phyloP scores from a whole-genome alignment of 2,888 invertebrate genomes.

The Julus scanicus region DNA sequence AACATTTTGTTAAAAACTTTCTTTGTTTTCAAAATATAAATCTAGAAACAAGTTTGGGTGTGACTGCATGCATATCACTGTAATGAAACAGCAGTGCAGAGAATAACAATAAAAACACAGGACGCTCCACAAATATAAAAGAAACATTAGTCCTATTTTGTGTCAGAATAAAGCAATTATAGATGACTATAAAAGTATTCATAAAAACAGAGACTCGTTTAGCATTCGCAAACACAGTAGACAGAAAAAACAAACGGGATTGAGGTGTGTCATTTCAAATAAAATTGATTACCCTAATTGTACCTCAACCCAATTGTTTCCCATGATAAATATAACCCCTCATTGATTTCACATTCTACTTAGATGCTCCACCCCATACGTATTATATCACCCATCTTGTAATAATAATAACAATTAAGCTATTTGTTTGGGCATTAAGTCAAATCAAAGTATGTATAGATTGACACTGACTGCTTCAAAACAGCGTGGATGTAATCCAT shows the following conservation, averaged over 20 bases:
- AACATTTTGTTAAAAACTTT: too few species aligned
- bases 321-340: not conserved
- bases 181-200: conserved; percentile 2
- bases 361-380: not conserved
- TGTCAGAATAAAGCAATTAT: conserved; percentile 21
- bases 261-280: not conserved
- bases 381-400: not conserved
- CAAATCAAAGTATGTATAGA: not conserved
- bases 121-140: not conserved
- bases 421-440: not conserved
- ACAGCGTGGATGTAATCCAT: too few species aligned
- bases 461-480: not conserved
- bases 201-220: not conserved
- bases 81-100: not conserved
- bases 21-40: not conserved
- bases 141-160: conserved; percentile 15
- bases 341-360: not conserved
- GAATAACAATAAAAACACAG: not conserved
- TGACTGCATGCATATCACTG: not conserved
- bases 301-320: not conserved
- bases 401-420: not conserved
- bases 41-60: not conserved
- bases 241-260: not conserved
- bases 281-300: not conserved
- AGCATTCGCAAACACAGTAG: not conserved